Evolutionary conservation across 2,113 vertebrate genomes (phyloP).

Genomic region (Lathamus discolor): DNA sequence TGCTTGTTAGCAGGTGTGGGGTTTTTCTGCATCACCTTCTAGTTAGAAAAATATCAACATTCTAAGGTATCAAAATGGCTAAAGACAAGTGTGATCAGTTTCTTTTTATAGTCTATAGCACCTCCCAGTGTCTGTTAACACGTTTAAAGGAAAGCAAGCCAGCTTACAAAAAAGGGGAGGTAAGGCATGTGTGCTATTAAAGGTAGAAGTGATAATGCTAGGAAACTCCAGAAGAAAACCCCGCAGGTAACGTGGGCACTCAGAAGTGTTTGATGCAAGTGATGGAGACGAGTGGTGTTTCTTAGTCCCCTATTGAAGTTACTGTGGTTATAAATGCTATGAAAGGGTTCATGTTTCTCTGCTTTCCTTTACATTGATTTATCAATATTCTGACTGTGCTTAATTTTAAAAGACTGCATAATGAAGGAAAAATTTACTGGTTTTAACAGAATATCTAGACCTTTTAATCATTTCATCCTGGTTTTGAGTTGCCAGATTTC

Average conservation of each 20-base stretch:
- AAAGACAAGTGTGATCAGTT: neutral
- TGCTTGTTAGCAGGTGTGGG: neutral
- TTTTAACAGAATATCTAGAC: neutral
- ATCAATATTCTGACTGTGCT: neutral
- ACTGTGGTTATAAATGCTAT: neutral
- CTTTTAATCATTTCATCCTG: neutral
- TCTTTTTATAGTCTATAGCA: slow-evolving; percentile 49
- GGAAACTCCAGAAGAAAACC: neutral
- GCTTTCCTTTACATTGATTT: neutral
- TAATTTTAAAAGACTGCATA: neutral
- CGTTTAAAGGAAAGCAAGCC: neutral
- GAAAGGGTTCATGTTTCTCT: neutral
- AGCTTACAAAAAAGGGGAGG: neutral
- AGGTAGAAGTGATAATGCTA: neutral
- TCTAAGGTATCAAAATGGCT: neutral
- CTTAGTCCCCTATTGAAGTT: neutral
- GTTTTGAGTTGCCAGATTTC: neutral
- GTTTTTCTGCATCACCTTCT: neutral
- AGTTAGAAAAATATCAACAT: neutral
- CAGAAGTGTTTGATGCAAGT: neutral
- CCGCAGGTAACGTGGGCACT: neutral
- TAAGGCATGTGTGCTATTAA: neutral
- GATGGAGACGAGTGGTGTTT: neutral
- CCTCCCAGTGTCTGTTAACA: slow-evolving; percentile 42
- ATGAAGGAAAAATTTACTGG: neutral